Conservation (phyloP, 2,888 invertebrate species). For the Portevinia maculata region DNA sequence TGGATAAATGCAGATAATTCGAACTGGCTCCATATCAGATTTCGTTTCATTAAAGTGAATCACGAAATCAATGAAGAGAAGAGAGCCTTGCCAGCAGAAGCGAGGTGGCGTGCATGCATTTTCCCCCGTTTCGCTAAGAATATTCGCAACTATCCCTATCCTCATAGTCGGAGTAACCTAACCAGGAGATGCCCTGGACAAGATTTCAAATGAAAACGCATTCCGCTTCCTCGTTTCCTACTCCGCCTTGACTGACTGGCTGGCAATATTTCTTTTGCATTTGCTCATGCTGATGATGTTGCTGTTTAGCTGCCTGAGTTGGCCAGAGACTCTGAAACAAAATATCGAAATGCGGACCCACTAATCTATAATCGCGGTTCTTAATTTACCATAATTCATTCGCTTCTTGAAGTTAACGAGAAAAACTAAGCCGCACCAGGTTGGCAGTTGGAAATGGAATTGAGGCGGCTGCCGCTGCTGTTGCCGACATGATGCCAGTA, state of each 20-base stretch:
- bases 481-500: slow-evolving; percentile 1
- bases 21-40: slow-evolving; percentile 79
- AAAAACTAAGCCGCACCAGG: slow-evolving; percentile 56
- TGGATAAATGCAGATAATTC: slow-evolving; percentile 75
- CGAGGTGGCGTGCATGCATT: slow-evolving; percentile 70
- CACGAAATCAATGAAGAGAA: slow-evolving; percentile 78
- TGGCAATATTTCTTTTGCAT: not conserved
- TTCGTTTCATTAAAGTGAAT: slow-evolving; percentile 83
- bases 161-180: slow-evolving; percentile 31
- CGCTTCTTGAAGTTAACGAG: slow-evolving; percentile 73
- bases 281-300: slow-evolving; percentile 43
- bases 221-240: slow-evolving; percentile 70
- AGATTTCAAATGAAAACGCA: slow-evolving; percentile 74
- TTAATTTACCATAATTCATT: slow-evolving; percentile 74
- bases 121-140: slow-evolving; percentile 43
- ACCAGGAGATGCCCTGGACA: slow-evolving; percentile 67
- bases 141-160: slow-evolving; percentile 20
- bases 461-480: slow-evolving; percentile 38
- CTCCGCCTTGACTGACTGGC: slow-evolving; percentile 7
- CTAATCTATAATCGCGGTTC: slow-evolving; percentile 74
- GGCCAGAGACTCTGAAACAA: slow-evolving; percentile 60
- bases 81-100: slow-evolving; percentile 56
- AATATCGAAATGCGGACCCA: slow-evolving; percentile 73
- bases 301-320: slow-evolving; percentile 33
- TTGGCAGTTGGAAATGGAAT: slow-evolving; percentile 42